Base-by-base conservation (phyloP, 1,140 invertebrate genomes). In the Parapsyche elsis region DNA sequence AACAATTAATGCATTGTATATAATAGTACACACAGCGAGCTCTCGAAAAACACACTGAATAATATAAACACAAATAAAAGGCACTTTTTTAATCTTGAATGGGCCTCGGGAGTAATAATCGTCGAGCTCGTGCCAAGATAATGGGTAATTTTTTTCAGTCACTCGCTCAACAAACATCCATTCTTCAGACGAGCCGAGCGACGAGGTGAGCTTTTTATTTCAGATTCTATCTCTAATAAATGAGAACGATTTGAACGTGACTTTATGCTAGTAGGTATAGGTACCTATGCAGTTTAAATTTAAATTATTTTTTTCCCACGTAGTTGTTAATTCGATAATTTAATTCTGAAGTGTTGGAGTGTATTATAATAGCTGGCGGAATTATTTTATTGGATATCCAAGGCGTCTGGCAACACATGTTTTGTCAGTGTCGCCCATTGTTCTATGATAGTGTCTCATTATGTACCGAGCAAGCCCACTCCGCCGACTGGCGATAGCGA, bases 1-100 rank as follows among this genome's bases (percentile, higher is more conserved):
- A 83, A 83, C 82, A 83, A 83, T 83, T 83, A 81, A 78, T 77
- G 82, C 80, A 79, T 81, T 83, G 80, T 83, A 67, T n/a, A n/a
- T 75, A 78, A 38, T 38, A 38, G 30, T 38, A 38, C 30, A 38
- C 30, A 4, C 30, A 4, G 30, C 1, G 30, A 38, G 30, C 45
- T 49, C 24, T 45, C 71, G 21, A 46, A 73, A 73, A 46, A 46
- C 45, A 71, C 10, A 73, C n/a, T 67, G 64, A 67, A 67, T 67
- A 21, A 38, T 38, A 38, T 7, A 38, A 4, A 38, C 30, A 19
- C 59, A 9, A 53, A 19, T 24, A 67, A 67, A 67, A 23, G 24
- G 64, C 64, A n/a, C n/a, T n/a, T 67, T 67, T 67, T 61, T 67
- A 67, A 67, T 67, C 64, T 26, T 26, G 24, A 67, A 67, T 30